These are phyloP conservation scores for Astyanax mexicanus DNA, from an alignment of 2,797 vertebrate genomes.

Conservation along the genomic window DNA sequence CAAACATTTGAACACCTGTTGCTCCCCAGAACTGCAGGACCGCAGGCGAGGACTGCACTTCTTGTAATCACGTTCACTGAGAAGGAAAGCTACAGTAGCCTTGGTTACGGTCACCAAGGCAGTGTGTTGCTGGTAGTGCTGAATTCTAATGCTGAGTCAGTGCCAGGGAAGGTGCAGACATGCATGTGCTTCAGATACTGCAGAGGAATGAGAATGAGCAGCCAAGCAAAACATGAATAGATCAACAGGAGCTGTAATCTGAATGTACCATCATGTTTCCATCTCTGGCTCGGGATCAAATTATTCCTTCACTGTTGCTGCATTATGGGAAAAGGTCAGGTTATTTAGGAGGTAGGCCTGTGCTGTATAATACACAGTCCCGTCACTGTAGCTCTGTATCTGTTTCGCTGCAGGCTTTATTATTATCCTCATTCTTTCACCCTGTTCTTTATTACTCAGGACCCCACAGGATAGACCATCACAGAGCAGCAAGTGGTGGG, in stretches of 20 bases:
- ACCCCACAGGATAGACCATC: too few relatives aligned
- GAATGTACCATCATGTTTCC: too few relatives aligned
- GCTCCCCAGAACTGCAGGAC: not conserved
- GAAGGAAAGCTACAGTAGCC: slow-evolving; percentile 73
- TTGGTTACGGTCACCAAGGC: slow-evolving; percentile 78
- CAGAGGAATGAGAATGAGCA: not conserved
- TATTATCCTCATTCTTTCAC: too few relatives aligned
- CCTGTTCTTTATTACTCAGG: too few relatives aligned
- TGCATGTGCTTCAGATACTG: slow-evolving; percentile 17
- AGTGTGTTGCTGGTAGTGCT: slow-evolving; percentile 63
- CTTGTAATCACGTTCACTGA: slow-evolving; percentile 42
- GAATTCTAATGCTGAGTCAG: slow-evolving; percentile 59
- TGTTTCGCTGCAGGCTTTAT: too few relatives aligned
- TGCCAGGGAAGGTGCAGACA: slow-evolving; percentile 10
- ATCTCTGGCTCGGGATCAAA: not conserved
- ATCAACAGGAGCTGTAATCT: not conserved
- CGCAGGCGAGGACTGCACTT: not conserved
- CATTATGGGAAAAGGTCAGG: not conserved
- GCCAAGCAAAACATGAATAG: not conserved
- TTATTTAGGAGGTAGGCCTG: not conserved
- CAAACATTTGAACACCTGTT: slow-evolving; percentile 20
- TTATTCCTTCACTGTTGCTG: not conserved
- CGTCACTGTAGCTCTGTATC: too few relatives aligned
- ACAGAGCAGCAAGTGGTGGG: too few relatives aligned
- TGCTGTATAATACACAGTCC: too few relatives aligned